Evolutionary conservation across 2,797 vertebrate species (phyloP), one percentile per base, ranked within the genome.

Genomic region (Numenius phaeopus): DNA sequence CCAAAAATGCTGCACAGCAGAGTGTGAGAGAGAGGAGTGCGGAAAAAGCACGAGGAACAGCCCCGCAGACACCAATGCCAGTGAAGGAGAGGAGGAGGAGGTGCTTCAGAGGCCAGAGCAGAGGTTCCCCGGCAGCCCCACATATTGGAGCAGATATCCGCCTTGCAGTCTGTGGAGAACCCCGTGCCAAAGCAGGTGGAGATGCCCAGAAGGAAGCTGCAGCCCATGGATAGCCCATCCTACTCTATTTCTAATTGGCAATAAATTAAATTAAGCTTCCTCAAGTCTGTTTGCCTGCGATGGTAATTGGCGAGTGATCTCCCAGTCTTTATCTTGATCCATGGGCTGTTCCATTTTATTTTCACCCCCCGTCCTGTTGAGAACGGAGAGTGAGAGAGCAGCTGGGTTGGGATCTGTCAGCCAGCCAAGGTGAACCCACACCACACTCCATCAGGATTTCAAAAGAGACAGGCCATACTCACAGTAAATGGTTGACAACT

Each of bases 121-220:
- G 40, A n/a, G 11, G 30, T 32, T 24, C 6, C 29, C 14, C 3
- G 26, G 37, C 14, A 81, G 58, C 3, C 6, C 18, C 18, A 2
- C 15, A 44, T 3, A 5, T 1, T 0, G 1, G 49, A 37, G n/a
- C 20, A 86, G 37, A n/a, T 29, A 73, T 6, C 13, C 40, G 14
- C 21, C 11, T 20, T 40, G 14, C 6, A 69, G 77, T 18, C 52
- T 14, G 5, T 23, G 18, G 22, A 42, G 37, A 27, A 8, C 32
- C 4, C 50, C 29, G 29, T 7, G 21, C 15, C 46, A 85, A 23
- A 46, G 10, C 32, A 75, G 13, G 14, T 20, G 24, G 11, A 76
- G 10, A 62, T 54, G 21, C 18, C 39, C 21, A 27, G 7, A 77
- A 87, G 24, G 34, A 67, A 81, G 16, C 19, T 59, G 26, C 24